Conservation (phyloP, 1,140 invertebrate genomes). For the Carcinoscorpius rotundicauda region DNA sequence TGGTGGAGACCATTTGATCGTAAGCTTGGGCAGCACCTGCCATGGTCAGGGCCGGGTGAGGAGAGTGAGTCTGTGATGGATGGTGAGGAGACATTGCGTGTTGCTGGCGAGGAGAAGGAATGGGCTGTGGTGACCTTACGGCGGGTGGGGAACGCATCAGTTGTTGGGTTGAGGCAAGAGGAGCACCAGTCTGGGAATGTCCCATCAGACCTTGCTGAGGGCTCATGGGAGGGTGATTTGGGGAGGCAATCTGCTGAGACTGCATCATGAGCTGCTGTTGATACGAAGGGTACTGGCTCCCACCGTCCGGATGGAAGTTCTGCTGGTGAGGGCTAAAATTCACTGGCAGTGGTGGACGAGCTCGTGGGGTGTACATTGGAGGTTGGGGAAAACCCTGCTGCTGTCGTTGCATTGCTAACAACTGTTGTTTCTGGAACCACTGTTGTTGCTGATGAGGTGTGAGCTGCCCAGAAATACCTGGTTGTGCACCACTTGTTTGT, state of each 20-base stretch:
- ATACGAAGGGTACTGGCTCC: slow-evolving; percentile 15
- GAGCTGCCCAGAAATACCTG: slow-evolving; percentile 25
- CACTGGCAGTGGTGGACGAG: slow-evolving; percentile 13
- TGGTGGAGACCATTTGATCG: slow-evolving; percentile 20
- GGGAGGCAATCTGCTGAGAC: slow-evolving; percentile 18
- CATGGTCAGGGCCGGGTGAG: slow-evolving; percentile 23
- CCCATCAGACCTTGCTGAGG: slow-evolving; percentile 23
- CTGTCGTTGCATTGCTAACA: slow-evolving; percentile 39
- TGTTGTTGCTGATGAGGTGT: slow-evolving; percentile 37
- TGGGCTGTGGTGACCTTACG: slow-evolving; percentile 46
- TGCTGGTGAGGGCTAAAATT: slow-evolving; percentile 14
- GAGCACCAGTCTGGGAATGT: slow-evolving; percentile 16
- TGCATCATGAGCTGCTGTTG: slow-evolving; percentile 18
- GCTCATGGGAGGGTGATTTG: slow-evolving; percentile 14
- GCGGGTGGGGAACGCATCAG: slow-evolving; percentile 37
- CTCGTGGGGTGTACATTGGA: slow-evolving; percentile 19
- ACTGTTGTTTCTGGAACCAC: slow-evolving; percentile 43
- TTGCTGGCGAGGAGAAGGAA: slow-evolving; percentile 51
- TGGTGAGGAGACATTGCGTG: slow-evolving; percentile 50
- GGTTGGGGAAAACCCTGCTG: slow-evolving; percentile 28
- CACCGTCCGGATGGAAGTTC: slow-evolving; percentile 12
- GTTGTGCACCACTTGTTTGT: slow-evolving; percentile 25
- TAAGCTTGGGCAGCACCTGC: slow-evolving; percentile 12
- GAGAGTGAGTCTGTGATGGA: slow-evolving; percentile 20
- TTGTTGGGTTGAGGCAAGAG: slow-evolving; percentile 47